A percentile compares a stretch with the other conserved stretches of the same genome.
Conservation (phyloP, 1,140 invertebrate species). For the Sycobia sp. region DNA sequence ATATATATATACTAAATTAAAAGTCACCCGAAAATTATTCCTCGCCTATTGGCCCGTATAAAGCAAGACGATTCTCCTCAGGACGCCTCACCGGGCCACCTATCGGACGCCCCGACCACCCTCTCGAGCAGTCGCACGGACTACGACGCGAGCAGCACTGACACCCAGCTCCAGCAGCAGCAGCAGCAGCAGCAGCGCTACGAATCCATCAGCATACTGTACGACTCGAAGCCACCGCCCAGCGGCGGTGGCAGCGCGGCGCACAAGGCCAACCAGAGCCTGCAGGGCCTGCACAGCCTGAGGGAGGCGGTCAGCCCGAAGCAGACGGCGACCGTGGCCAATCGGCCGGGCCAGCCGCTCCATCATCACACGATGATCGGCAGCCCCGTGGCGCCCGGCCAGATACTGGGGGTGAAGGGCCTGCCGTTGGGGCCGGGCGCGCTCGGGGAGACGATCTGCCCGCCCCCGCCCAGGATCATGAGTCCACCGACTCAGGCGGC, state of each 20-base stretch:
- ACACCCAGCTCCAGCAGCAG: constrained; percentile 33
- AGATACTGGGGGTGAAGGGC: constrained; percentile 55
- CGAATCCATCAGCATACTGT: constrained; percentile 21
- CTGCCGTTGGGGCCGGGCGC: constrained; percentile 42
- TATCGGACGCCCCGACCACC: constrained; percentile 27
- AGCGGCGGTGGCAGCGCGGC: constrained; percentile 17
- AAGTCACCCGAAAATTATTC: too few species aligned
- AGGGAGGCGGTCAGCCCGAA: constrained; percentile 46
- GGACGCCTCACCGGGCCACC: constrained; percentile 38
- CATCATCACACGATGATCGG: constrained; percentile 39
- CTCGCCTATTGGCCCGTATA: too few species aligned
- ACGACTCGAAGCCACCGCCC: constrained; percentile 6
- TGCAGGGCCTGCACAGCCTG: constrained; percentile 52
- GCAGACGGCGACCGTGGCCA: constrained; percentile 26
- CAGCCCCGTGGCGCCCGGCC: constrained; percentile 40
- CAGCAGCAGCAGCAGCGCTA: constrained; percentile 13
- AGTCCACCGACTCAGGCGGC: constrained; percentile 38
- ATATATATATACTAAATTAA: too few species aligned
- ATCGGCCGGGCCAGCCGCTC: constrained; percentile 16
- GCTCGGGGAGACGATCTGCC: constrained; percentile 33
- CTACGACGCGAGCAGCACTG: constrained; percentile 33
- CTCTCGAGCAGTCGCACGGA: constrained; percentile 33
- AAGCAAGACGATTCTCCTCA: too few species aligned
- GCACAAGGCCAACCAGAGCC: constrained; percentile 50
- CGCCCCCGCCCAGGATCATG: constrained; percentile 37